These are phyloP conservation scores for Capromys pilorides DNA, from an alignment of 2,797 vertebrate genomes.

Conservation along the genomic window DNA sequence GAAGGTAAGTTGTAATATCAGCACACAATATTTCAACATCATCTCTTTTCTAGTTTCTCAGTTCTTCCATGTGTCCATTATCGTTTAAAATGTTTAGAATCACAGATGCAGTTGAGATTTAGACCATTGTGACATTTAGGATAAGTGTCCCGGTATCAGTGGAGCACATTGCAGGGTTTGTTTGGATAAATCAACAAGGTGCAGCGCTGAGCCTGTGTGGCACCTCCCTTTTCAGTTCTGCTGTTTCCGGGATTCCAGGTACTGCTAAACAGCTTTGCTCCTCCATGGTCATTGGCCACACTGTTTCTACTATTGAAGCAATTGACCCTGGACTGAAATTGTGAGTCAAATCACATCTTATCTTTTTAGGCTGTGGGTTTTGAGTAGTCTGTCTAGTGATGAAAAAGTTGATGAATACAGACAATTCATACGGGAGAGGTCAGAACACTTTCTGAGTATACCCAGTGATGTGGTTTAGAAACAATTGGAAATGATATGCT, in stretches of 20 bases:
- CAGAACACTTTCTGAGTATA: background rate
- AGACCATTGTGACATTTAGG: background rate
- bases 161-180: background rate
- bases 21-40: background rate
- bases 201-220: background rate
- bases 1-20: background rate
- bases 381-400: background rate
- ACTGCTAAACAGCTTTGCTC: background rate
- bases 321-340: background rate
- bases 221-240: background rate
- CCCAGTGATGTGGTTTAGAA: background rate
- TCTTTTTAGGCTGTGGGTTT: background rate
- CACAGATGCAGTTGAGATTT: background rate
- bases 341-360: background rate
- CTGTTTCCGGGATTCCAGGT: background rate
- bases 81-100: background rate
- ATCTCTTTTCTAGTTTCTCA: background rate
- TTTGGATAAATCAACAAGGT: too few relatives aligned
- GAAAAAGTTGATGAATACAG: background rate
- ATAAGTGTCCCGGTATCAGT: too few relatives aligned
- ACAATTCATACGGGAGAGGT: background rate
- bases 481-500: background rate
- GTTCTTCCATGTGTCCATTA: background rate
- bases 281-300: background rate
- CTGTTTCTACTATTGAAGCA: background rate